Base-by-base conservation (phyloP, 1,140 invertebrate genomes). In the Drosophila biarmipes region DNA sequence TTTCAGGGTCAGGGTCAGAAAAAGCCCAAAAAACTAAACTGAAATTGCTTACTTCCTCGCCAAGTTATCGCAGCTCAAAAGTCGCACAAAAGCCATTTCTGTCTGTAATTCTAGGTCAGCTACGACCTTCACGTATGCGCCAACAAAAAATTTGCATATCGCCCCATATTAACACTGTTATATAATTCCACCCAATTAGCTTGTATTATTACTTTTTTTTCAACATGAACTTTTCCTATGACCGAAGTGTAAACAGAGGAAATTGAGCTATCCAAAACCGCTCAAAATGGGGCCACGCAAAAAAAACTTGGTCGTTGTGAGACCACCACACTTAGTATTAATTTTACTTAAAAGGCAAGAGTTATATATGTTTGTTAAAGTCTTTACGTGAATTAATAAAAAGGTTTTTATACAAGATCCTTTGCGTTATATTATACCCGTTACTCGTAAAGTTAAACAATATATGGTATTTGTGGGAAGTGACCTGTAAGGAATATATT, bases 41-140 rank as follows among this genome's bases (percentile, higher is more conserved):
- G 55, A 81, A 82, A 85, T 87, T 82, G 57, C 77, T 78, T 79
- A 74, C 71, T 85, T 86, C 81, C 81, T 89, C 75, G 61, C 84
- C 74, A 62, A 76, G 48, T 82, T 89, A 78, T 87, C 58, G 71
- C 82, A 82, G 76, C 73, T 77, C 72, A 49, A 74, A 37, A 63
- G 29, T 24, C 67, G 17, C n/a, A 67, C 58, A 72, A 63, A 51
- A 68, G 38, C 52, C 48, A 74, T 80, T 54, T 79, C 24, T 66
- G 61, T 78, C 49, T 85, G 57, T 85, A 80, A 48, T 85, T 86
- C 82, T 86, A 86, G 82, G 82, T 87, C 82, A 86, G 76, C 24
- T 14, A 27, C 38, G 46, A 71, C 34, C 62, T 85, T 63, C 48
- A 67, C 61, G 61, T 74, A 43, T 74, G 46, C 31, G 48, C 59